Evolutionary conservation across 2,113 vertebrate species (phyloP), one percentile per base, ranked within the genome.

Genomic region (Tamias sibiricus): DNA sequence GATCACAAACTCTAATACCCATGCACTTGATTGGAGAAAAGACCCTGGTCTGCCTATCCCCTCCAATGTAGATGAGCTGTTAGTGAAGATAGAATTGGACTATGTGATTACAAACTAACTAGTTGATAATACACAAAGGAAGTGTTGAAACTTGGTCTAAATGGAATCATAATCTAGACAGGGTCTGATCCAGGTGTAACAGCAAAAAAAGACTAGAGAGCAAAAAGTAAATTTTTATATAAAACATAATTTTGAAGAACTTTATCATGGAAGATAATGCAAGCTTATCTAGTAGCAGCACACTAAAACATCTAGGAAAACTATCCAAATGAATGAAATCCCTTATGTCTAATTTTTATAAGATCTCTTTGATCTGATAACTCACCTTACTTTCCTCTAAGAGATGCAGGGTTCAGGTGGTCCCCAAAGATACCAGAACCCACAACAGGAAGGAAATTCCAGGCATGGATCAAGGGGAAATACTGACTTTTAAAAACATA

Each of bases 401-500:
- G 40, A 96, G 88, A 89, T 76, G 69, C 28, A 91, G 66, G 37
- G 35, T 95, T 89, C 89, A 87, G 71, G 90, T 95, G 81, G 87
- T 87, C 95, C 87, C 85, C 76, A 91, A 94, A 96, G 86, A 95
- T 75, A 97, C 75, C 59, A 97, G 52, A 93, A 94, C 40, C 59
- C 69, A 77, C 72, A 95, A 24, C 47, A 90, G 75, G 62, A 92
- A 97, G 76, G 87, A 98, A 96, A 98, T 82, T 95, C 90, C 94
- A 95, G 13, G 72, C 87, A 85, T 24, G 84, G 68, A 95, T 95
- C 82, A 97, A 74, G 90, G 74, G 76, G 54, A 95, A 72, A 96
- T 62, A 93, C 42, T 74, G 91, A 81, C 75, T 97, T 94, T 93
- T 42, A 94, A 95, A 98, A 97, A 96, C 94, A 96, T 0, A 93